Conservation (phyloP, 2,113 vertebrate species). For the Platysternon megacephalum region DNA sequence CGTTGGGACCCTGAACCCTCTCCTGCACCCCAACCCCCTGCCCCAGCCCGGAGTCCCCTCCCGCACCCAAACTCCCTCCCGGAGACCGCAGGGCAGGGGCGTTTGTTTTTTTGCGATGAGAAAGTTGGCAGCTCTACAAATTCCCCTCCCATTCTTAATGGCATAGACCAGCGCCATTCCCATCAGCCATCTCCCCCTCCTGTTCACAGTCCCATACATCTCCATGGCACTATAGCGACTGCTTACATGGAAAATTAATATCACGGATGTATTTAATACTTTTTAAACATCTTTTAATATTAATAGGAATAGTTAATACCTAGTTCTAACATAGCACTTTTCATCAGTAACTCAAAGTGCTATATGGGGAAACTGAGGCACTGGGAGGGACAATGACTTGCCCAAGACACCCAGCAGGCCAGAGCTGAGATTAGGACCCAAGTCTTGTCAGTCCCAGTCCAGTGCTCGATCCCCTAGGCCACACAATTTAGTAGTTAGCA, state of each 20-base stretch:
- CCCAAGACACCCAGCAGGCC: not conserved
- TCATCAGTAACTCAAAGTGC: not conserved
- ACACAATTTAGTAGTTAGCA: not conserved
- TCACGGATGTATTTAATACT: fast-evolving
- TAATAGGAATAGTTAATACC: too few species aligned
- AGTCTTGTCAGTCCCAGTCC: not conserved
- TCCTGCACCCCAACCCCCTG: too few species aligned
- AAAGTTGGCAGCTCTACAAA: too few species aligned
- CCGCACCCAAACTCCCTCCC: too few species aligned
- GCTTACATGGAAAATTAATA: not conserved
- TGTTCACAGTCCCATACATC: not conserved
- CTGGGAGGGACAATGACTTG: not conserved
- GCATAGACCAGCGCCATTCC: not conserved
- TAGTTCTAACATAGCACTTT: not conserved
- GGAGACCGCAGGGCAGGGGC: too few species aligned
- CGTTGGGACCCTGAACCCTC: too few species aligned
- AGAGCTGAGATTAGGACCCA: not conserved
- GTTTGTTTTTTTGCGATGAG: too few species aligned
- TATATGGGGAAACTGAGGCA: not conserved
- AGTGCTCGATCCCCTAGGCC: not conserved
- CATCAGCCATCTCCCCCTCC: not conserved
- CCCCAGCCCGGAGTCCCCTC: too few species aligned
- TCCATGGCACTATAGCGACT: fast-evolving
- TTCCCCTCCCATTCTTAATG: not conserved
- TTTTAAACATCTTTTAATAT: fast-evolving